Evolutionary conservation across 2,888 invertebrate genomes (phyloP), one percentile per base, ranked within the genome.

Genomic region (Xestia ashworthii): DNA sequence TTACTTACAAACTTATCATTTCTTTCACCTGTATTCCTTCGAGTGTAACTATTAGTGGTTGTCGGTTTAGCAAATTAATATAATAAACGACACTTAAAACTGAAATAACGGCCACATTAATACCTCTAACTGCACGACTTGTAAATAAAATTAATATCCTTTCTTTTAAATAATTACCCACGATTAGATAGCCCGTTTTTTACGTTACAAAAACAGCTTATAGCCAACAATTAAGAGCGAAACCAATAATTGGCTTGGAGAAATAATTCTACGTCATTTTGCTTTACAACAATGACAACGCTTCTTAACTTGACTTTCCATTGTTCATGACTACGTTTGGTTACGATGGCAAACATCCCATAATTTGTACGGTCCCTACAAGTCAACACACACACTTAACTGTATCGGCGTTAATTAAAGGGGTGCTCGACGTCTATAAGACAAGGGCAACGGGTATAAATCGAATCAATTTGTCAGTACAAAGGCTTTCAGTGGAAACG

Each of bases 381-480:
- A 67, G 71, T 73, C 64, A 82, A 82, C 67, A 76, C 66, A 72
- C 58, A 81, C 74, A 84, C 82, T 81, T 80, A 81, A 87, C 78
- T 48, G 67, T 64, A 80, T 75, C 70, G 67, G 66, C 66, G 71
- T 84, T 83, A 88, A 88, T 87, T 80, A 81, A 87, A 87, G 38
- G 81, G 81, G 76, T 78, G 73, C 72, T 80, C 80, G 73, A 81
- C 46, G 73, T 80, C 69, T 80, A 83, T 76, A 76, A 87, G 87
- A 85, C 85, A 88, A 85, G 89, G 75, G 66, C 78, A 87, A 78
- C 81, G 88, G 86, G 90, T 91, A 91, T 92, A 93, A 93, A 94
- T 93, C 90, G 93, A 93, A 93, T 93, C 94, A 93, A 94, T 95
- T 95, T 94, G 91, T 94, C 91, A 92, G 89, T 81, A 89, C 90